Base-by-base conservation (phyloP, 1,140 invertebrate species). In the Cotesia vestalis region DNA sequence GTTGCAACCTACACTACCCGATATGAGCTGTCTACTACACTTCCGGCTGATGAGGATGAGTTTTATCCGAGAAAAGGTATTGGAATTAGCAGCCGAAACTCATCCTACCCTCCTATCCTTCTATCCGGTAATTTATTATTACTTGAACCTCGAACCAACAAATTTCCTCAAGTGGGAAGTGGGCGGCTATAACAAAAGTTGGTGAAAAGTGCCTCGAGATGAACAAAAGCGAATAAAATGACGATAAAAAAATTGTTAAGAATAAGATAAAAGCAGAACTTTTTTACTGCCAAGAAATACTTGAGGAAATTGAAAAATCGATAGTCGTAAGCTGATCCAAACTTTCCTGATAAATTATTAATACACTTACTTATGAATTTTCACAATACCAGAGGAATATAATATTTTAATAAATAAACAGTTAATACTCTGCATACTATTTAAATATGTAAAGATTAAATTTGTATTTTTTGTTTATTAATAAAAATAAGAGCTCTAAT, bases 101-200 rank as follows among this genome's bases (percentile, higher is more conserved):
- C 38, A 3, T 27, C 27, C 27, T 27, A 27, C 27, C 27, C 27
- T 27, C 3, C 27, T 27, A 27, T 27, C 27, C 27, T 27, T 27
- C 27, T 27, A 27, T 27, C 27, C 6, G 63, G 11, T 38, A 66
- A 51, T 66, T 66, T 52, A 46, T 66, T 66, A 66, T 66, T 66
- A 40, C 20, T 17, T 14, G 20, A 46, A 38, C 36, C 17, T 17
- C 40, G 20, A 46, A 38, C 36, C 17, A n/a, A 66, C 46, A 17
- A 46, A 51, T 66, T 51, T 66, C 35, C 63, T n/a, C 14, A 51
- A 20, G 63, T 46, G 14, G 36, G 14, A 51, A 20, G 63, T 46
- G 14, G 36, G 14, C 8, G 34, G 36, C n/a, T 40, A 27, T 62
- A 12, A 36, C 11, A 62, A 62, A 59, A 27, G 20, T 46, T 57